These are phyloP conservation scores for Epirrita christyi DNA, from an alignment of 2,888 invertebrate species.

Conservation along the genomic window DNA sequence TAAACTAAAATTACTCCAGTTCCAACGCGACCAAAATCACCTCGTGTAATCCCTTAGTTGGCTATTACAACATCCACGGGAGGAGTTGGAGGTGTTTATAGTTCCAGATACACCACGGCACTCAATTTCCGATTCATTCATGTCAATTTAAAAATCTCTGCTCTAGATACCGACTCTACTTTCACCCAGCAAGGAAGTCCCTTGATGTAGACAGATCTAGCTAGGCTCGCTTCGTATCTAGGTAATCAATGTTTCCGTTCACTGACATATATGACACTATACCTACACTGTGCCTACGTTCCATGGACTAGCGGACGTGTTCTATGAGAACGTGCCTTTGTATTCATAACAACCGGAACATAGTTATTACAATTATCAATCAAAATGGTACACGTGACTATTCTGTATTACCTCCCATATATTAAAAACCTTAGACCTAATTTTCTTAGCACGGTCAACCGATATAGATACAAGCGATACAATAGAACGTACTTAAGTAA, in stretches of 20 bases:
- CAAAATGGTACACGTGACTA: conserved; percentile 51
- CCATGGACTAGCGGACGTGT: conserved; percentile 25
- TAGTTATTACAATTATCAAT: conserved; percentile 65
- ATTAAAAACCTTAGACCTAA: neutral
- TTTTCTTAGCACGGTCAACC: neutral
- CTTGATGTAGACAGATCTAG: neutral
- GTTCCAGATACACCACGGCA: too few relatives aligned
- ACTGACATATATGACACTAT: neutral
- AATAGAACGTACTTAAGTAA: too few relatives aligned
- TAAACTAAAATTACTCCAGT: too few relatives aligned
- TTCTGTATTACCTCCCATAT: conserved; percentile 33
- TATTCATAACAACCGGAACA: conserved; percentile 69
- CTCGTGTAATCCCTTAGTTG: too few relatives aligned
- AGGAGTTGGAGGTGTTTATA: too few relatives aligned
- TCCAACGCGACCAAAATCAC: too few relatives aligned
- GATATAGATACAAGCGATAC: too few relatives aligned
- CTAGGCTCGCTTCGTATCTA: neutral
- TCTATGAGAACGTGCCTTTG: conserved; percentile 56
- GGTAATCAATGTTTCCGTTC: conserved; percentile 14
- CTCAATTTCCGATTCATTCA: too few relatives aligned
- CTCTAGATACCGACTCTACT: neutral
- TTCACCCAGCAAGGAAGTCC: conserved; percentile 7
- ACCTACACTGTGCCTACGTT: neutral
- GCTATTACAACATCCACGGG: too few relatives aligned
- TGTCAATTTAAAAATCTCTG: too few relatives aligned